Evolutionary conservation across 2,888 invertebrate genomes (phyloP).

Genomic region (Iphiclides podalirius): DNA sequence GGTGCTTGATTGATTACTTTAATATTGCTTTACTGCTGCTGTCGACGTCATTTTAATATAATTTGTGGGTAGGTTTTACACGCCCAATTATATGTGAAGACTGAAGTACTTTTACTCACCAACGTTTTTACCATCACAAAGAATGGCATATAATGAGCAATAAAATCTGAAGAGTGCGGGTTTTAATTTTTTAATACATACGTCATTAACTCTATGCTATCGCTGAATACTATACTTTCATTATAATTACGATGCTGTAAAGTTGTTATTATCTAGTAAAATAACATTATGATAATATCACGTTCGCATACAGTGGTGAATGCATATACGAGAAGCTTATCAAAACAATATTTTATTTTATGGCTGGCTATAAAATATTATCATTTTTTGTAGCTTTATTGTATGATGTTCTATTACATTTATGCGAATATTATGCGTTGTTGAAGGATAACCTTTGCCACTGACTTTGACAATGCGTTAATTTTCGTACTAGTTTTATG

Average conservation of each 20-base stretch:
- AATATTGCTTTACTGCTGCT: no score
- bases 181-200: constrained; percentile 1
- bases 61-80: no score
- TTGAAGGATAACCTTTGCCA: no score
- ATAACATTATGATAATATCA: background rate
- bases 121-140: constrained; percentile 1
- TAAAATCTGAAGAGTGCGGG: background rate
- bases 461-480: no score
- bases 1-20: no score
- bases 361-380: constrained; percentile 4
- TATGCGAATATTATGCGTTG: no score
- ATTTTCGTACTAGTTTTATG: no score
- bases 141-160: background rate
- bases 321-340: background rate
- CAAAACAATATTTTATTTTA: constrained; percentile 12
- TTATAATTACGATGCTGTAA: constrained; percentile 5
- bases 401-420: background rate
- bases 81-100: no score
- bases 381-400: background rate
- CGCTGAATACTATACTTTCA: constrained; percentile 2
- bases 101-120: constrained; percentile 13
- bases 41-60: no score
- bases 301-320: background rate
- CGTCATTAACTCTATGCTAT: background rate
- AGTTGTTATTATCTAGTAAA: background rate